Evolutionary conservation across 2,113 vertebrate genomes (phyloP), one percentile per base, ranked within the genome.

Genomic region (Dipodomys spectabilis): DNA sequence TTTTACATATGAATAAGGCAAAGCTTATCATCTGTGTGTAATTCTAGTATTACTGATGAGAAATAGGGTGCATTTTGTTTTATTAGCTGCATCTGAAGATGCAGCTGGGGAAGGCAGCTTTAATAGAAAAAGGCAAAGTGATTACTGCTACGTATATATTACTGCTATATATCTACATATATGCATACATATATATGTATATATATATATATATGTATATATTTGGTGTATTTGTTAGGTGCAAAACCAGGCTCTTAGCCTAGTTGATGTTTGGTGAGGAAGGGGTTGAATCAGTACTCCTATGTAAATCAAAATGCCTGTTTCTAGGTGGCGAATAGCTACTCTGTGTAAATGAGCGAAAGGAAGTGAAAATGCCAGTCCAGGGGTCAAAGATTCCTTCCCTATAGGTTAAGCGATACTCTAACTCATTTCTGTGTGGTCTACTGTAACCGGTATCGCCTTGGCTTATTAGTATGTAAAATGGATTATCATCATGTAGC

Each of bases 401-500:
- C 32, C 25, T n/a, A 65, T 11, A 86, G 35, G 67, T 68, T 79
- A 64, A 71, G 13, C 57, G 44, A 88, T 44, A 6, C 62, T 67
- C 84, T 35, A 44, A 44, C 57, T 60, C 7, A 78, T 84, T 57
- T 53, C 71, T 72, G 39, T 30, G 39, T 72, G 16, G 32, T 25
- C 5, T 69, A 2, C 44, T n/a, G 0, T 85, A 75, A 85, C 27
- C 6, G 23, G 89, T 86, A 13, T 0, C 67, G 72, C 15, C 57
- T 95, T 78, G 81, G 83, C 32, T 94, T 86, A 80, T 68, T 86
- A 73, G 71, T 80, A 30, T 62, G 32, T 77, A 89, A 83, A 93
- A 53, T 79, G 73, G n/a, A 87, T 87, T 84, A 69, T 9, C 79
- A 25, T 16, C 79, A 4, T 27, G 23, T 49, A 44, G 82, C 67